Evolutionary conservation across 2,113 vertebrate genomes (phyloP), one percentile per base, ranked within the genome.

Genomic region (Phylloscopus trochilus): DNA sequence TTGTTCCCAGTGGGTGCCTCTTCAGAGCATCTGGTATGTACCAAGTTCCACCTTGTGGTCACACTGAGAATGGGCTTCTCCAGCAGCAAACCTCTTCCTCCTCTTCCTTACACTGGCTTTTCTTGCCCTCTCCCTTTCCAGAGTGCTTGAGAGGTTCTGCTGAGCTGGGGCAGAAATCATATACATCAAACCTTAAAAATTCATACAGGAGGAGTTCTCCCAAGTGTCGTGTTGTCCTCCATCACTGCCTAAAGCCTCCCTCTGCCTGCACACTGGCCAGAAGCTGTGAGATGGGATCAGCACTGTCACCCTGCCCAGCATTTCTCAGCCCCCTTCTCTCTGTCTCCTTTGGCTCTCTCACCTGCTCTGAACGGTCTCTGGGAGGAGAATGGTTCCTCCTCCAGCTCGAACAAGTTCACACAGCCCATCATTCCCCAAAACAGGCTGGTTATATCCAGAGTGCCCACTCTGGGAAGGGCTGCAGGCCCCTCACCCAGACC

Each of bases 11-110:
- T 10, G 47, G 37, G 22, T 41, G 68, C n/a, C 44, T 91, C 87
- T 35, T 21, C 3, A 1, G 69, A 52, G 41, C 53, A 79, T 93
- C 72, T 64, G 84, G 37, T 94, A 93, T 97, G 96, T 74, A 93
- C 79, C 83, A 90, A 96, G 97, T 97, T 97, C 97, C 97, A 97
- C 95, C 97, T 96, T 96, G 97, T 97, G 97, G 96, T 91, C 79
- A 91, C 75, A 72, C 76, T 53, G 73, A 69, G 95, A 95, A 95
- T n/a, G 83, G 76, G 81, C 66, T 78, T 75, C 91, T 55, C 59
- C 24, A 58, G 16, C 53, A n/a, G 26, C 55, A 68, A 66, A 74
- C 9, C 35, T 56, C 46, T 30, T 80, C 49, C 47, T 58, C n/a
- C 46, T 63, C 39, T 39, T 75, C 89, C 37, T 69, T 26, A 27